These are phyloP conservation scores for Aegithalos caudatus DNA, from an alignment of 2,113 vertebrate species.

Conservation along the genomic window DNA sequence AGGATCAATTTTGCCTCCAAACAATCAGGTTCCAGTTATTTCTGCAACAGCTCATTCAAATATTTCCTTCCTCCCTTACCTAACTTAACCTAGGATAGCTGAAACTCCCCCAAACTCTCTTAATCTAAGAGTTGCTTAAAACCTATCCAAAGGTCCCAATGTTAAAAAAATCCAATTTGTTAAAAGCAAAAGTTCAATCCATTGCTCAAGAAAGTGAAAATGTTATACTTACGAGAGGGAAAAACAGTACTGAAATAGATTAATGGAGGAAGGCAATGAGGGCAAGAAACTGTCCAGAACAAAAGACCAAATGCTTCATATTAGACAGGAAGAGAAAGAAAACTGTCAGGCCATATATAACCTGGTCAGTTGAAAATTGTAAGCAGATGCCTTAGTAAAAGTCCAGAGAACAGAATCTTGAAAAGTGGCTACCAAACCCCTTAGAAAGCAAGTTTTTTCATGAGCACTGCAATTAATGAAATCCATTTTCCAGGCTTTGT, in stretches of 20 bases:
- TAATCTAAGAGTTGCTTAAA: neutral
- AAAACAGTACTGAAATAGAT: neutral
- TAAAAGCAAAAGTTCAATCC: neutral
- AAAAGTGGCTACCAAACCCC: neutral
- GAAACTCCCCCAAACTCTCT: neutral
- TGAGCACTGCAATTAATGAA: neutral
- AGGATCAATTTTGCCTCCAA: neutral
- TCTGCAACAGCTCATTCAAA: neutral
- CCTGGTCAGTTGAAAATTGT: neutral
- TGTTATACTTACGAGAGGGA: neutral
- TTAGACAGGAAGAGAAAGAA: neutral
- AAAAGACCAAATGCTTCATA: constrained; percentile 28
- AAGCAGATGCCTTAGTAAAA: neutral
- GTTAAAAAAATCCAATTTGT: neutral
- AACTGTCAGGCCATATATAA: neutral
- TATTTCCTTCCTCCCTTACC: neutral
- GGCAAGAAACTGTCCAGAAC: neutral
- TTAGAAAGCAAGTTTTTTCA: neutral
- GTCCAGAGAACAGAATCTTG: neutral
- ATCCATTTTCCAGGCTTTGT: neutral
- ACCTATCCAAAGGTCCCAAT: neutral
- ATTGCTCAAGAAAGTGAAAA: constrained; percentile 1
- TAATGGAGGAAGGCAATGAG: neutral
- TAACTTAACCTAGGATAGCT: neutral
- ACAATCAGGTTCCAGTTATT: neutral